phyloP scores from a whole-genome alignment of 1,140 invertebrate genomes.

The Delia radicum region DNA sequence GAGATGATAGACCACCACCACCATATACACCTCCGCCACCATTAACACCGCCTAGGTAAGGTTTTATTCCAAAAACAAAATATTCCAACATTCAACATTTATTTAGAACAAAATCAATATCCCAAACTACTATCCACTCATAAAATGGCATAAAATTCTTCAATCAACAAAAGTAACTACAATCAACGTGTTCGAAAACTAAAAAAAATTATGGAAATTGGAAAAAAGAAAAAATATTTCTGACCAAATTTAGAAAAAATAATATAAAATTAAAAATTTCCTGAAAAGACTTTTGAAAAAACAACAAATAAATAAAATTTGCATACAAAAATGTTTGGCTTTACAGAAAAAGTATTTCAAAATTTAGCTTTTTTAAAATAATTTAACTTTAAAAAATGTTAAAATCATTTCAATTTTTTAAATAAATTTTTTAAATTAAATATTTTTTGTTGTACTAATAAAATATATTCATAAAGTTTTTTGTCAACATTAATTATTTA shows the following conservation, averaged over 20 bases:
- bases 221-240: not conserved
- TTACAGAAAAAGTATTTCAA: too few relatives aligned
- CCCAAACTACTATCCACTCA: not conserved
- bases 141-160: not conserved
- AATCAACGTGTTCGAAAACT: constrained; percentile 8
- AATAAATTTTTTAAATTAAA: too few relatives aligned
- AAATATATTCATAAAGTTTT: too few relatives aligned
- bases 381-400: too few relatives aligned
- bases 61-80: constrained; percentile 32
- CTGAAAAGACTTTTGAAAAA: not conserved
- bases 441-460: too few relatives aligned
- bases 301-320: not conserved
- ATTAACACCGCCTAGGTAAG: constrained; percentile 51
- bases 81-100: constrained; percentile 19
- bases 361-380: too few relatives aligned
- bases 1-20: constrained; percentile 42
- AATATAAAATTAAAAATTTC: too few relatives aligned
- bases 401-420: too few relatives aligned
- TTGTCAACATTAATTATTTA: not conserved
- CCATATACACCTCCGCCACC: constrained; percentile 46
- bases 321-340: too few relatives aligned
- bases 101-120: not conserved
- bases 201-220: not conserved
- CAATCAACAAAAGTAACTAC: constrained; percentile 26
- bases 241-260: not conserved